These are phyloP conservation scores for Lydus trimaculatus DNA, from an alignment of 2,888 invertebrate species.

Conservation along the genomic window DNA sequence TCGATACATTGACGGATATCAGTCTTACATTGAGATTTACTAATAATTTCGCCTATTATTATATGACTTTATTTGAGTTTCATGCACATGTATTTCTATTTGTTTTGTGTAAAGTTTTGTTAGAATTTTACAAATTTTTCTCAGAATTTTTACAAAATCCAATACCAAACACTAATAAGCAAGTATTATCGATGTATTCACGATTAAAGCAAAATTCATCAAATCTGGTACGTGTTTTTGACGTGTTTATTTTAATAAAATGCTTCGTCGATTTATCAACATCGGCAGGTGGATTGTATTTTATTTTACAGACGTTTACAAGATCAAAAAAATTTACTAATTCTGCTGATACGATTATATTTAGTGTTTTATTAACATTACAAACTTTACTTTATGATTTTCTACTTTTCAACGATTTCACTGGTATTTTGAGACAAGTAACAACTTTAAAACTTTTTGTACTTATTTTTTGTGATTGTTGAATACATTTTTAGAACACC, in stretches of 20 bases:
- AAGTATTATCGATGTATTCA: not conserved
- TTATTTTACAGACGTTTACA: not conserved
- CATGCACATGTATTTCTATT: not conserved
- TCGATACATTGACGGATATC: too few species aligned
- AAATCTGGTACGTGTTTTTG: not conserved
- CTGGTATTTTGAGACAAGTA: not conserved
- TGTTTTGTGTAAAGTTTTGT: not conserved
- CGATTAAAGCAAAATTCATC: not conserved
- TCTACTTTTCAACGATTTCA: not conserved
- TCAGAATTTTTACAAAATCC: not conserved
- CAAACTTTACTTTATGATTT: not conserved
- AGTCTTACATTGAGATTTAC: too few species aligned
- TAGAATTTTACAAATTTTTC: not conserved
- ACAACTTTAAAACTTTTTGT: too few species aligned
- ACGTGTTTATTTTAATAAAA: not conserved
- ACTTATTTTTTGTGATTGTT: too few species aligned
- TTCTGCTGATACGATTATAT: too few species aligned
- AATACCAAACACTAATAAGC: not conserved
- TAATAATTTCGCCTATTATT: too few species aligned
- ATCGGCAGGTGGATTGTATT: not conserved
- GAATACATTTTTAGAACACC: not conserved
- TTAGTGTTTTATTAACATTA: not conserved
- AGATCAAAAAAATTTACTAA: too few species aligned
- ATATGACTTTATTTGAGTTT: not conserved
- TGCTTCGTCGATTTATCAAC: not conserved